Evolutionary conservation across 2,888 invertebrate species (phyloP).

Genomic region (Yponomeuta sedellus): DNA sequence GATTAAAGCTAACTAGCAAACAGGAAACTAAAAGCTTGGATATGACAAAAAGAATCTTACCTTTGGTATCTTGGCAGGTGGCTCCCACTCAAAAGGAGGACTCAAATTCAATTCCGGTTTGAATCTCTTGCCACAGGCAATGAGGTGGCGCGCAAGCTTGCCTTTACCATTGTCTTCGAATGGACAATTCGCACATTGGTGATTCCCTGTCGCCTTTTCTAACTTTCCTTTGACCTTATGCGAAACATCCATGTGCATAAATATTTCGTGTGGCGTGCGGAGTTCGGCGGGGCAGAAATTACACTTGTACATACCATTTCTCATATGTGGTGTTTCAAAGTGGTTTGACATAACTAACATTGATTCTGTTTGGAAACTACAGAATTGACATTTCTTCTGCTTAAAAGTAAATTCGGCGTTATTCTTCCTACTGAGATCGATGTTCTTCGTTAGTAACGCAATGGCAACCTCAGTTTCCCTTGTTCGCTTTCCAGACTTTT

Average conservation of each 20-base stretch:
- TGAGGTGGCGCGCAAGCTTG: constrained; percentile 90
- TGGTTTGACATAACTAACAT: constrained; percentile 89
- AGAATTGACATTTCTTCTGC: constrained; percentile 90
- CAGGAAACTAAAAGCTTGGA: no score
- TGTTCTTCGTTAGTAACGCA: constrained; percentile 87
- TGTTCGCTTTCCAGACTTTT: constrained; percentile 77
- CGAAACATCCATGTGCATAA: constrained; percentile 93
- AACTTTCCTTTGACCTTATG: constrained; percentile 90
- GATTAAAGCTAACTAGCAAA: no score
- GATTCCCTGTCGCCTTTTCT: constrained; percentile 90
- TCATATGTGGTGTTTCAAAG: constrained; percentile 93
- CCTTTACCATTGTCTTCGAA: constrained; percentile 96
- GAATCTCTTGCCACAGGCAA: constrained; percentile 92
- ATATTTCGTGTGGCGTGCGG: constrained; percentile 90
- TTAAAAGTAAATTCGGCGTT: constrained; percentile 87
- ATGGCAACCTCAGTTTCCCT: constrained; percentile 86
- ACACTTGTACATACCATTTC: constrained; percentile 89
- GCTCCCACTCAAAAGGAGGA: constrained; percentile 94
- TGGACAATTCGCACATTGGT: constrained; percentile 94
- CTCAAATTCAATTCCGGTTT: constrained; percentile 90
- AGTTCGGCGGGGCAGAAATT: constrained; percentile 89
- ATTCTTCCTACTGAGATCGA: constrained; percentile 90
- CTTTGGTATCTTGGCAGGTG: constrained; percentile 94
- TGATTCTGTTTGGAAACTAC: constrained; percentile 93
- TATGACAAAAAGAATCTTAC: constrained; percentile 37